These are phyloP conservation scores for Ciconia stormi DNA, from an alignment of 2,113 vertebrate genomes.

Conservation along the genomic window DNA sequence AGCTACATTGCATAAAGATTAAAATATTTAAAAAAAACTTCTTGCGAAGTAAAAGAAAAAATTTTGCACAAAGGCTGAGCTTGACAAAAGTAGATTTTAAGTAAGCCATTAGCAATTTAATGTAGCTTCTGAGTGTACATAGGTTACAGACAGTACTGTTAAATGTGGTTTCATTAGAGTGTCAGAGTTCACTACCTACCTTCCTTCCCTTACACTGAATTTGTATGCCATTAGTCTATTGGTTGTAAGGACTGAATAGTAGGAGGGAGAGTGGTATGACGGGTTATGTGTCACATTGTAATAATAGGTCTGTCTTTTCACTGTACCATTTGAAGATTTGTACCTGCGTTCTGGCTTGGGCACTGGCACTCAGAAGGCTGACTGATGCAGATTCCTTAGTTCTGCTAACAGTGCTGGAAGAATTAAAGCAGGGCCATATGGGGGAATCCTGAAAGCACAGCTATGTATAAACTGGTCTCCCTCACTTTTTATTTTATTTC, in stretches of 20 bases:
- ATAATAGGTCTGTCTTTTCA: neutral
- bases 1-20: neutral
- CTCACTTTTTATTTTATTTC: neutral
- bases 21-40: neutral
- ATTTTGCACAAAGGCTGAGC: neutral
- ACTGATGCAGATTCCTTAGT: neutral
- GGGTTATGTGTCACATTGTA: neutral
- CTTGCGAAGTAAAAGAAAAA: neutral
- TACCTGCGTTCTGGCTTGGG: neutral
- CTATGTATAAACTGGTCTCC: neutral
- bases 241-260: neutral
- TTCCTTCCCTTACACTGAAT: neutral
- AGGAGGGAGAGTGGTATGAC: neutral
- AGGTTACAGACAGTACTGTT: neutral
- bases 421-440: fast-evolving
- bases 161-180: neutral
- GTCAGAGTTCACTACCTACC: neutral
- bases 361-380: too few species aligned
- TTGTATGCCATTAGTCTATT: neutral
- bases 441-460: neutral
- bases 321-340: neutral
- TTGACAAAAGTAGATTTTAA: neutral
- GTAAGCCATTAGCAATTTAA: neutral
- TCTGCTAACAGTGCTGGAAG: neutral
- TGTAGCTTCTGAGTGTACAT: neutral